These are phyloP conservation scores for Brachymystax lenok DNA, from an alignment of 2,797 vertebrate species.

Conservation along the genomic window DNA sequence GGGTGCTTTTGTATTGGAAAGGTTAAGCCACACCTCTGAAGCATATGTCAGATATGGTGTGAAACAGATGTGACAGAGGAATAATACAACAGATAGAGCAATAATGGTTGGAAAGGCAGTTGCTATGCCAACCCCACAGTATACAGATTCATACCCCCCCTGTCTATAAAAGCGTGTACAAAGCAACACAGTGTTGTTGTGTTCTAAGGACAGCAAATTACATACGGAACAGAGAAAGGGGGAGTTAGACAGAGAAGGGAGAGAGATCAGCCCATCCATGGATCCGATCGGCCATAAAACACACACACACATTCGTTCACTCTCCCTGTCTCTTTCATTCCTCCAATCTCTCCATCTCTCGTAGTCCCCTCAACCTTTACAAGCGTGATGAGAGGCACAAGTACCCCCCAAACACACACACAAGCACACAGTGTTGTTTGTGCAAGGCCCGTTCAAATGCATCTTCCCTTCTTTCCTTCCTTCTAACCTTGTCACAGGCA, in stretches of 20 bases:
- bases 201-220: conserved; percentile 31
- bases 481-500: neutral
- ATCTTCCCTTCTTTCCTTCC: neutral
- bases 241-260: conserved; percentile 1
- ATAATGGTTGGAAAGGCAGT: conserved; percentile 62
- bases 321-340: neutral
- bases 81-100: conserved; percentile 60
- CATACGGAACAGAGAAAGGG: conserved; percentile 24
- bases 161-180: conserved; percentile 25
- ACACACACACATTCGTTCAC: neutral
- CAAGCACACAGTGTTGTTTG: neutral
- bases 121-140: conserved; percentile 72
- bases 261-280: neutral
- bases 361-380: neutral
- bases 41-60: conserved; percentile 34
- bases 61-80: conserved; percentile 54
- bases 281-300: conserved; percentile 18
- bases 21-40: conserved; percentile 46
- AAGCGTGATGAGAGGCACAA: no score
- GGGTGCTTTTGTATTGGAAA: conserved; percentile 48
- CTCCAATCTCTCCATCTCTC: neutral
- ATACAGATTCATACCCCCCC: conserved; percentile 57
- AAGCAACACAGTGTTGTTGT: conserved; percentile 36
- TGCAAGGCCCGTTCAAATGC: neutral
- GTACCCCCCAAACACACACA: neutral